These are phyloP conservation scores for Scomber scombrus DNA, from an alignment of 2,113 vertebrate genomes.

Conservation along the genomic window DNA sequence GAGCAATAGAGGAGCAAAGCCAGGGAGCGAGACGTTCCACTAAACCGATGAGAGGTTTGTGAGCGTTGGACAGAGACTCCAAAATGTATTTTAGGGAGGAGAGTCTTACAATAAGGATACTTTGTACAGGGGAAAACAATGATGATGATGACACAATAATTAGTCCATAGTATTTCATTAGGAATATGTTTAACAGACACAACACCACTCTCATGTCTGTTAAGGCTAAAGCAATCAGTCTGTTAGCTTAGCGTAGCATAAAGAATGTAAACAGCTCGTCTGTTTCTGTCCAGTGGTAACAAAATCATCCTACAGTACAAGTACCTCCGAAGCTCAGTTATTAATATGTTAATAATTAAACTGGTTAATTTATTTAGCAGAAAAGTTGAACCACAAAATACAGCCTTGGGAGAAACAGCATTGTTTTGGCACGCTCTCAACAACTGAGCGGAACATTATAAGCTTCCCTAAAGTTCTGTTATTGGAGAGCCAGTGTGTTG, in stretches of 20 bases:
- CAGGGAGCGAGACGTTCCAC: constrained; percentile 32
- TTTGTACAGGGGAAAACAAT: not conserved
- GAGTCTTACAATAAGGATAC: not conserved
- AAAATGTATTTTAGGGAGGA: constrained; percentile 21
- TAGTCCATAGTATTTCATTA: not conserved
- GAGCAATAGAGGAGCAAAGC: constrained; percentile 43
- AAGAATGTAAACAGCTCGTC: too few species aligned
- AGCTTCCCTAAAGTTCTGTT: constrained; percentile 11
- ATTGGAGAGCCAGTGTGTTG: constrained; percentile 11
- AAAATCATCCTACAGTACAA: too few species aligned
- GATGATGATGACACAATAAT: not conserved
- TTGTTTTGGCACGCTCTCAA: constrained; percentile 21
- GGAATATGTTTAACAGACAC: not conserved
- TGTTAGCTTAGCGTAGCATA: too few species aligned
- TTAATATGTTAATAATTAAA: too few species aligned
- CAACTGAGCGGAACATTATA: not conserved
- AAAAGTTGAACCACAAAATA: not conserved
- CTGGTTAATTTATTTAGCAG: too few species aligned
- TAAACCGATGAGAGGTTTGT: constrained; percentile 44
- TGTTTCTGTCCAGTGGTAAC: too few species aligned
- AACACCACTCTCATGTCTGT: not conserved
- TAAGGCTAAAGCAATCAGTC: too few species aligned
- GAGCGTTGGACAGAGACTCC: constrained; percentile 13
- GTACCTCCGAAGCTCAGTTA: too few species aligned
- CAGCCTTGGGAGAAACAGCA: constrained; percentile 6